Conservation (phyloP, 2,797 vertebrate genomes). For the Jordanella pulchra region DNA sequence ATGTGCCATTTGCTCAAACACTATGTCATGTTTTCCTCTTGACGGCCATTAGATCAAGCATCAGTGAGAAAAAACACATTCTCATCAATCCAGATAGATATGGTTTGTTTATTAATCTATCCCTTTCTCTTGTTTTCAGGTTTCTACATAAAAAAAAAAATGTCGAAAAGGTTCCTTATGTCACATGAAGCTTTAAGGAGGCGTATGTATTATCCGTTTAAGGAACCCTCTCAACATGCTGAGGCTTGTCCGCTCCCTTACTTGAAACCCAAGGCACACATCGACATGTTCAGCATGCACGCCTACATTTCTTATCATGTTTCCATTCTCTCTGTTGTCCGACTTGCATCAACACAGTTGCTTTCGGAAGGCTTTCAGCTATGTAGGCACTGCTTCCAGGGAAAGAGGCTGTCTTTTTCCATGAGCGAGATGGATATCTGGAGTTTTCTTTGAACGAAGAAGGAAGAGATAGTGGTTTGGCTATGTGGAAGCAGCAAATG, state of each 20-base stretch:
- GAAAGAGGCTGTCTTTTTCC: conserved; percentile 30
- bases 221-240: conserved; percentile 28
- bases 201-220: conserved; percentile 28
- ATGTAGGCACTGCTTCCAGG: conserved; percentile 18
- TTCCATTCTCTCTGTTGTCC: conserved; percentile 45
- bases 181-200: conserved; percentile 19
- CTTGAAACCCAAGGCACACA: conserved; percentile 43
- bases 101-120: conserved; percentile 15
- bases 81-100: conserved; percentile 5
- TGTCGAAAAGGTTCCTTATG: conserved; percentile 17
- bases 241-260: conserved; percentile 22
- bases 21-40: not conserved
- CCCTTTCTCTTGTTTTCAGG: conserved; percentile 4
- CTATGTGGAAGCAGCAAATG: conserved; percentile 32
- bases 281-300: conserved; percentile 16
- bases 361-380: conserved; percentile 47
- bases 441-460: conserved; percentile 48
- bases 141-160: conserved; percentile 12
- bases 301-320: conserved; percentile 34
- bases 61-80: not conserved
- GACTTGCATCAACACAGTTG: conserved; percentile 59
- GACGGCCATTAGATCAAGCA: not conserved
- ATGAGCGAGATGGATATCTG: conserved; percentile 36
- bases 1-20: not conserved
- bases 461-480: conserved; percentile 36